Evolutionary conservation across 2,113 vertebrate genomes (phyloP).

Genomic region (Pangasianodon hypophthalmus): DNA sequence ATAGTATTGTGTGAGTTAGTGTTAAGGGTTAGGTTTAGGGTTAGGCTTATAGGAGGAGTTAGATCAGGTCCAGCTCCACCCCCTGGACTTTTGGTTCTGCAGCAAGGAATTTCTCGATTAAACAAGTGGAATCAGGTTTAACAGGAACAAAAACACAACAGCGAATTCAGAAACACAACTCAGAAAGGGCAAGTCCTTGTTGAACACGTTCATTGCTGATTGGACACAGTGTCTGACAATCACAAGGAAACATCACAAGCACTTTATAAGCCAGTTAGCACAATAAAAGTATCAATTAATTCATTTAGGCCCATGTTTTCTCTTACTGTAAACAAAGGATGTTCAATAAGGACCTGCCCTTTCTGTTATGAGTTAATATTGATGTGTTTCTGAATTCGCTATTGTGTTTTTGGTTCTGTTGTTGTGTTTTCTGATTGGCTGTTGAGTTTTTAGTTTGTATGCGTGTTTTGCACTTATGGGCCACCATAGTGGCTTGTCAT

Average conservation of each 20-base stretch:
- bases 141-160: background rate
- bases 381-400: background rate
- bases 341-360: background rate
- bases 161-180: background rate
- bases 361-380: background rate
- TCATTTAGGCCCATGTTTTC: background rate
- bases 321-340: background rate
- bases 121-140: background rate
- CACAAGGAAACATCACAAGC: background rate
- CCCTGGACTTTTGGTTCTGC: constrained; percentile 1
- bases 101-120: background rate
- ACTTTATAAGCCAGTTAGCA: background rate
- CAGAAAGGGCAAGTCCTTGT: background rate
- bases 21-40: background rate
- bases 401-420: background rate
- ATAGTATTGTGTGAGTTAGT: background rate
- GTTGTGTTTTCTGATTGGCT: background rate
- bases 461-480: background rate
- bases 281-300: background rate
- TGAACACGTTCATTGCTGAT: background rate
- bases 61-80: background rate
- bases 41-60: background rate
- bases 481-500: background rate
- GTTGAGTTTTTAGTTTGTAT: background rate
- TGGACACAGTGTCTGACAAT: background rate